Evolutionary conservation across 2,888 invertebrate species (phyloP), one percentile per base, ranked within the genome.

Genomic region (Zele albiditarsus): DNA sequence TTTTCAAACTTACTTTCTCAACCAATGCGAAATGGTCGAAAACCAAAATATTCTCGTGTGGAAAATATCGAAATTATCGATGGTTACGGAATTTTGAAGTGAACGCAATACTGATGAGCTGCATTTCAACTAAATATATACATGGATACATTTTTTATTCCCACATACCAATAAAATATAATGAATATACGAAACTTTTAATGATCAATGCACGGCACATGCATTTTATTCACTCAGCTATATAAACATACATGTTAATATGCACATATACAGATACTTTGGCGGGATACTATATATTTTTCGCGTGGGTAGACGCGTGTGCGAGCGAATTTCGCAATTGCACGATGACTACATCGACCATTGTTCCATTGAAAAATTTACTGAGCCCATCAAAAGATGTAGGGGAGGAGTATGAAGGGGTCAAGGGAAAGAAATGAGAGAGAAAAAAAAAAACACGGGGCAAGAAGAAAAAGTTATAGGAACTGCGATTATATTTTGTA

Each of bases 251-350:
- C n/a, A 53, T 31, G 63, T 63, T 38, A 20, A 12, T n/a, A 63
- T 38, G 20, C n/a, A n/a, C 25, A 3, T 62, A 28, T n/a, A 27
- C 1, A 72, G 28, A 68, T 63, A 72, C 71, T 68, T 71, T 67
- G 60, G 53, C 65, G 67, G 65, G 31, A 60, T 63, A 65, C 73
- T 74, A 28, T 74, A 28, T 57, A 60, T 74, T 70, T 67, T 65
- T 69, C 27, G 74, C 68, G 74, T 74, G 27, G 74, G 68, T 66
- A 46, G 62, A 66, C 53, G 31, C 71, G 75, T 74, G 76, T 74
- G 74, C 69, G 70, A 77, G 72, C 73, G 68, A 66, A 76, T 73
- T 76, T 77, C 73, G 77, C 75, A 73, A 73, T 78, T 42, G 60
- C 38, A 25, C 73, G 67, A 67, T 72, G 67, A 76, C 71, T 65